Conservation (phyloP, 1,140 invertebrate species). For the Paramacrobiotus metropolitanus region DNA sequence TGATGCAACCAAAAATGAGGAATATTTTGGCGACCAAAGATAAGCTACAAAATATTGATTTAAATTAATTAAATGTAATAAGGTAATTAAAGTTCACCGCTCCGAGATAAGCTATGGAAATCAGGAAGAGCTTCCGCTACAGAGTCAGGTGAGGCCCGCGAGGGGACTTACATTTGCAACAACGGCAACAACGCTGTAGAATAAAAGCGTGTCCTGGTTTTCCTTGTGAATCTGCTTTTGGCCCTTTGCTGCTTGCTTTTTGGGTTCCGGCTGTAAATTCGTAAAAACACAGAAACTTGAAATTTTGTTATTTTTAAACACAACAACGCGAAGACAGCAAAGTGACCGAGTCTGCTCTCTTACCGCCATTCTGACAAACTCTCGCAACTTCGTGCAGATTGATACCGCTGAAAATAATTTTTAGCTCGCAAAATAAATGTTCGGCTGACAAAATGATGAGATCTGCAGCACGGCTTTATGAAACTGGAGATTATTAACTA, state of each 20-base stretch:
- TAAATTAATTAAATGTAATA: not conserved
- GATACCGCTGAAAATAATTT: too few species aligned
- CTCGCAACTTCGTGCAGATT: too few species aligned
- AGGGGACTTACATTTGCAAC: not conserved
- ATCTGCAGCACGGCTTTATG: too few species aligned
- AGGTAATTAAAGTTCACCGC: not conserved
- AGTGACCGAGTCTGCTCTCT: too few species aligned
- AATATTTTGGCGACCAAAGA: not conserved
- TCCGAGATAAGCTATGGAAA: too few species aligned
- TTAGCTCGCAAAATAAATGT: too few species aligned
- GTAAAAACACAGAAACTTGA: not conserved
- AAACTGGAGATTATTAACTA: too few species aligned
- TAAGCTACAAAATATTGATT: not conserved
- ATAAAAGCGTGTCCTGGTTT: not conserved
- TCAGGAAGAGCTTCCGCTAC: not conserved
- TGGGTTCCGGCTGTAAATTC: not conserved
- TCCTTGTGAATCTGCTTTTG: constrained; percentile 1
- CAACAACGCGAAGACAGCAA: too few species aligned
- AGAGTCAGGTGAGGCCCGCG: too few species aligned
- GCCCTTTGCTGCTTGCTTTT: constrained; percentile 1
- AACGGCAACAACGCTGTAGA: not conserved
- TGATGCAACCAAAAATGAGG: not conserved
- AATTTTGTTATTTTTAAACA: too few species aligned
- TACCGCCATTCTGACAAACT: too few species aligned
- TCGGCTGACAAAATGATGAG: too few species aligned